Conservation (phyloP, 2,888 invertebrate species). For the Emmelina monodactyla region DNA sequence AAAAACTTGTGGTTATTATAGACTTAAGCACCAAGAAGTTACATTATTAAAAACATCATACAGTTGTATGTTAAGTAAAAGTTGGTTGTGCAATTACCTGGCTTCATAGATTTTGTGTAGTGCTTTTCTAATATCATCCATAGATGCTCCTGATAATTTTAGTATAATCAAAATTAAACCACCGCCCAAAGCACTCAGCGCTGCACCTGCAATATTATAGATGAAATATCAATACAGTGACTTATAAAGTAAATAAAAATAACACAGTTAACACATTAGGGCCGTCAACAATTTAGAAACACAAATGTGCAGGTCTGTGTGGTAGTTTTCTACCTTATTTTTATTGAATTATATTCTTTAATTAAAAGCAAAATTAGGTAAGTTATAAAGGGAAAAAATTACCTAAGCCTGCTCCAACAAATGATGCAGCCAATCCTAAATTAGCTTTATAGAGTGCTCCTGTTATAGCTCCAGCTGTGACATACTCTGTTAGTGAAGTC, state of each 20-base stretch:
- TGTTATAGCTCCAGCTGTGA: conserved; percentile 69
- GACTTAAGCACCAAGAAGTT: not conserved
- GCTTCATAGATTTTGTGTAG: conserved; percentile 54
- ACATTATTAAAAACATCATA: not conserved
- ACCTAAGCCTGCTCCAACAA: conserved; percentile 74
- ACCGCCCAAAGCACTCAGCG: conserved; percentile 70
- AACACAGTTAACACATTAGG: no score
- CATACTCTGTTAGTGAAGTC: conserved; percentile 72
- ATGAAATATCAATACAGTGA: no score
- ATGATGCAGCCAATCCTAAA: conserved; percentile 71
- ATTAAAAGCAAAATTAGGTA: not conserved
- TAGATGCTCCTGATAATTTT: conserved; percentile 64
- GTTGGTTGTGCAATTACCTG: conserved; percentile 32
- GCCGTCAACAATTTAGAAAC: not conserved
- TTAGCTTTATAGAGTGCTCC: conserved; percentile 74
- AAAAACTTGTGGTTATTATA: no score
- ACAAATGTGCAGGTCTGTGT: no score
- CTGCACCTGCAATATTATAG: conserved; percentile 65
- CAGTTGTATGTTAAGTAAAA: not conserved
- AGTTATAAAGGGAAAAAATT: conserved; percentile 13
- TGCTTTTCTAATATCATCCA: conserved; percentile 71
- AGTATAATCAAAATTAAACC: conserved; percentile 58
- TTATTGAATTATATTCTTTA: no score
- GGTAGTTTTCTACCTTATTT: no score
- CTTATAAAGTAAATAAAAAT: no score